Conservation (phyloP, 2,113 vertebrate species). For the Sceloporus tristichus region DNA sequence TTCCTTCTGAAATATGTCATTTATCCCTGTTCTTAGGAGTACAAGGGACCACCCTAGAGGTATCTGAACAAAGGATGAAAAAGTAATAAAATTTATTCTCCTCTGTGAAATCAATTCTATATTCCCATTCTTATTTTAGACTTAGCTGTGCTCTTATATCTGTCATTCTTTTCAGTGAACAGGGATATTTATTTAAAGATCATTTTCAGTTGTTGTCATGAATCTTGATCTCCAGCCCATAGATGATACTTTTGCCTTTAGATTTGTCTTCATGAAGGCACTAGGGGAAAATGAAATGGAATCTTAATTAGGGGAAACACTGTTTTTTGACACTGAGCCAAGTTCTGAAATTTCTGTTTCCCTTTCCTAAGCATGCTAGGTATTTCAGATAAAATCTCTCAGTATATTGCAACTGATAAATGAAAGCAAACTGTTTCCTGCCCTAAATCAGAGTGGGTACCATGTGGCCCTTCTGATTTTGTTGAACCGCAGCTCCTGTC, state of each 20-base stretch:
- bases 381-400: too few relatives aligned
- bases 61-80: background rate
- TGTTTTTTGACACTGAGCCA: background rate
- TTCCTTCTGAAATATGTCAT: background rate
- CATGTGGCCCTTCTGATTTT: too few relatives aligned
- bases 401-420: too few relatives aligned
- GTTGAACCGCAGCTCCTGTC: too few relatives aligned
- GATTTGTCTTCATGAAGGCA: too few relatives aligned
- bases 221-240: too few relatives aligned
- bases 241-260: too few relatives aligned
- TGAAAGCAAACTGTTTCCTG: too few relatives aligned
- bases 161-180: background rate
- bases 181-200: background rate
- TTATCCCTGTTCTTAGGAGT: background rate
- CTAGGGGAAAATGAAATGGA: background rate
- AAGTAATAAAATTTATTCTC: background rate
- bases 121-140: background rate
- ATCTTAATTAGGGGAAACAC: background rate
- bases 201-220: background rate
- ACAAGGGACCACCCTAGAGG: background rate
- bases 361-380: too few relatives aligned
- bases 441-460: too few relatives aligned
- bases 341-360: background rate
- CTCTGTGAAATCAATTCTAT: background rate
- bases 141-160: background rate